A percentile compares a stretch with the other conserved stretches of the same genome.
These are phyloP conservation scores for Taenioides sp. DNA, from an alignment of 2,797 vertebrate genomes.

Conservation along the genomic window DNA sequence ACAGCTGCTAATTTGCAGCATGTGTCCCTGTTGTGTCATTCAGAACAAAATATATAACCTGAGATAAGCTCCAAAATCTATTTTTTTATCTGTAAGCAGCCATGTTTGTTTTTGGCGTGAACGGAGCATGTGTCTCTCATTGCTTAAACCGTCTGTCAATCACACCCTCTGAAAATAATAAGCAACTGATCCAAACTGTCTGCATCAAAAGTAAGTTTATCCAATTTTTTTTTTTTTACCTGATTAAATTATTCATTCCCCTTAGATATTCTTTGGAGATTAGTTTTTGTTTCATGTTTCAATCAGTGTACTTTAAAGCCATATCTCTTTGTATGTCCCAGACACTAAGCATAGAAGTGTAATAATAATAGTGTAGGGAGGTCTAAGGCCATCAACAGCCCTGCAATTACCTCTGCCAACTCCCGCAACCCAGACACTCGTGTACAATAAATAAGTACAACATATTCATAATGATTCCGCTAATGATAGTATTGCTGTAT, in stretches of 20 bases:
- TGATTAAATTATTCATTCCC: neutral
- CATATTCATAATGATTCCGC: constrained; percentile 28
- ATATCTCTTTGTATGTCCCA: neutral
- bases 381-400: constrained; percentile 57
- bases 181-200: neutral
- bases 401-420: constrained; percentile 64
- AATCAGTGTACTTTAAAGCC: neutral
- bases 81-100: too few species aligned
- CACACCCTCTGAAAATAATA: too few species aligned
- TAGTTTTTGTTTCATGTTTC: constrained; percentile 2
- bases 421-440: constrained; percentile 32
- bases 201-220: neutral
- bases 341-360: constrained; percentile 17
- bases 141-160: too few species aligned
- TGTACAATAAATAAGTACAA: constrained; percentile 10
- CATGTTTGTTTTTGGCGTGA: too few species aligned
- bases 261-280: constrained; percentile 4
- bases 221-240: neutral
- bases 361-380: constrained; percentile 55
- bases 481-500: constrained; percentile 46
- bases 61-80: too few species aligned
- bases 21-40: too few species aligned
- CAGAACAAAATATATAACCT: too few species aligned
- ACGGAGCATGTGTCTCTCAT: too few species aligned
- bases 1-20: too few species aligned